Evolutionary conservation across 2,113 vertebrate genomes (phyloP).

Genomic region (Catharus minimus): DNA sequence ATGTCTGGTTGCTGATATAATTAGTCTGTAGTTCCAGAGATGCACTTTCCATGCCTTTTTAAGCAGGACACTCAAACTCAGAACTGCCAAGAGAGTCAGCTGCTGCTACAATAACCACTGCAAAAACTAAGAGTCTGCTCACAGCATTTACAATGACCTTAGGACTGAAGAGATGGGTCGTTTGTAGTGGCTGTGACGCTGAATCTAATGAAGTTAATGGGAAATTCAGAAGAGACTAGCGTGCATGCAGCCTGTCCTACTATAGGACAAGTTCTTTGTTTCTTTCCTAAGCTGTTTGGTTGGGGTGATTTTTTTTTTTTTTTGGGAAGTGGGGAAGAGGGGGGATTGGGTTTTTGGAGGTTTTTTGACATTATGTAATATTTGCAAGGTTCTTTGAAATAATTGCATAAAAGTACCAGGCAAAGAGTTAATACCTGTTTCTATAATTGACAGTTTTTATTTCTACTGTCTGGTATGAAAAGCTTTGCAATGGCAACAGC

Average conservation of each 20-base stretch:
- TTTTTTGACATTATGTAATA: neutral
- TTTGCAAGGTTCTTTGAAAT: neutral
- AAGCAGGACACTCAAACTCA: neutral
- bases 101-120: neutral
- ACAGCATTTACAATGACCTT: rapidly evolving
- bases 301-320: neutral
- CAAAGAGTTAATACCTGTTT: neutral
- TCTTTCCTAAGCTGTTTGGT: neutral
- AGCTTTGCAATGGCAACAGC: neutral
- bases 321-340: too few species aligned
- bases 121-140: neutral
- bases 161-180: neutral
- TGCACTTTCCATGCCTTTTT: neutral
- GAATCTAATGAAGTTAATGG: neutral
- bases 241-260: neutral
- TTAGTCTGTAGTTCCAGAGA: neutral
- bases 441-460: neutral
- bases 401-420: neutral
- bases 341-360: neutral
- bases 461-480: neutral
- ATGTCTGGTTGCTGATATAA: neutral
- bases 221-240: neutral
- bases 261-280: neutral
- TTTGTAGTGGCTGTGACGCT: neutral
- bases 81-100: neutral